Conservation (phyloP, 2,888 invertebrate genomes). For the Gortyna flavago region DNA sequence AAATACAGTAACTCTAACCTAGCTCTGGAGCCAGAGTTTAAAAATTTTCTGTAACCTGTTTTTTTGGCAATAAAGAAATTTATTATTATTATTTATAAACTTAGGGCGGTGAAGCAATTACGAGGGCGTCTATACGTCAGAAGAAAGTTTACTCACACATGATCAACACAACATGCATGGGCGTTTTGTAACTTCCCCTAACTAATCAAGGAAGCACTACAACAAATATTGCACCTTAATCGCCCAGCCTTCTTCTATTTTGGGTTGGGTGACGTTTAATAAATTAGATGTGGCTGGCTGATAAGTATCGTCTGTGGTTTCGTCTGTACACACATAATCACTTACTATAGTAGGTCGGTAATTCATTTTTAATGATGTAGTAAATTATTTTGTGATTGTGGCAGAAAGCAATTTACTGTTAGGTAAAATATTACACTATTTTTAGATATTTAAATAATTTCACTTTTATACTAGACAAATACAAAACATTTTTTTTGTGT, state of each 20-base stretch:
- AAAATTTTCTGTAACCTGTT: too few relatives aligned
- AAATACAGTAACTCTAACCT: too few relatives aligned
- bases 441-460: not conserved
- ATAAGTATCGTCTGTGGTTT: constrained; percentile 20
- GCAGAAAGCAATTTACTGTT: constrained; percentile 12
- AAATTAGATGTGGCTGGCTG: constrained; percentile 16
- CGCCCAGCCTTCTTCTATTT: constrained; percentile 7
- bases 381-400: constrained; percentile 14
- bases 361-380: constrained; percentile 39
- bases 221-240: constrained; percentile 23
- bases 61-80: too few relatives aligned
- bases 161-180: not conserved
- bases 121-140: not conserved
- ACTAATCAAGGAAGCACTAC: not conserved
- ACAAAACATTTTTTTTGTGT: too few relatives aligned
- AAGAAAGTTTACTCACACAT: not conserved
- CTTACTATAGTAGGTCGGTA: constrained; percentile 7
- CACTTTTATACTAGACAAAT: not conserved
- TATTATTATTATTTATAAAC: too few relatives aligned
- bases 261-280: not conserved
- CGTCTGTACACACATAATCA: constrained; percentile 2
- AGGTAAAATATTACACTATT: not conserved
- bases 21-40: too few relatives aligned
- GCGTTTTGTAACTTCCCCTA: not conserved
- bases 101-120: not conserved